phyloP scores from a whole-genome alignment of 2,113 vertebrate genomes.

The Thinocorus orbignyianus region DNA sequence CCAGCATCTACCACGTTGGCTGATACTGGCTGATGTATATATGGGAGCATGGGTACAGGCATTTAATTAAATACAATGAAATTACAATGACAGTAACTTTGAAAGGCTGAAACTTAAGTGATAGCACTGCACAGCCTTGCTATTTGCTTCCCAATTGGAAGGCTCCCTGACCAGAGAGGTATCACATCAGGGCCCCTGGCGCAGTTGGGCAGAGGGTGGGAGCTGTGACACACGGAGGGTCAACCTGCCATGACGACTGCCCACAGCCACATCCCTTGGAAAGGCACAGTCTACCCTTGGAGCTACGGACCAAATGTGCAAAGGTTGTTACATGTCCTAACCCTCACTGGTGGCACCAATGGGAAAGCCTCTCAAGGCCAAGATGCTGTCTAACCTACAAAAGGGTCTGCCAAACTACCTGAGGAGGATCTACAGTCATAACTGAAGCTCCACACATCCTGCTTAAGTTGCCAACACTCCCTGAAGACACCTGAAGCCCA shows the following conservation, averaged over 20 bases:
- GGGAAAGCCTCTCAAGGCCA: neutral
- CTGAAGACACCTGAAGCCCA: neutral
- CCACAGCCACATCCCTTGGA: neutral
- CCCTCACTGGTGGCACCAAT: neutral
- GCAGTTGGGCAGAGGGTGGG: neutral
- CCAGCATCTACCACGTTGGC: neutral
- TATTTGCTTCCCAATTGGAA: neutral
- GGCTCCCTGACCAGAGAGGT: neutral
- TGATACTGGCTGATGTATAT: neutral
- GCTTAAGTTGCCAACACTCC: neutral
- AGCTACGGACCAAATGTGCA: no score
- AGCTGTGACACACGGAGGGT: fast-evolving
- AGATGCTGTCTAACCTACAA: neutral
- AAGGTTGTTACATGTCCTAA: neutral
- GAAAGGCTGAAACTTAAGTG: neutral
- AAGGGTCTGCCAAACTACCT: neutral
- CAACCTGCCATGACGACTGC: neutral
- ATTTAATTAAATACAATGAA: neutral
- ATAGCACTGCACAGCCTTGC: fast-evolving
- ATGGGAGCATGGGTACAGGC: fast-evolving
- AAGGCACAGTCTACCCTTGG: neutral
- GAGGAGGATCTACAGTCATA: neutral
- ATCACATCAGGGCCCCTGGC: fast-evolving
- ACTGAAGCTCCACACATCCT: neutral
- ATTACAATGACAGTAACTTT: neutral